Conservation (phyloP, 2,797 vertebrate species). For the Phylloscopus collybita region DNA sequence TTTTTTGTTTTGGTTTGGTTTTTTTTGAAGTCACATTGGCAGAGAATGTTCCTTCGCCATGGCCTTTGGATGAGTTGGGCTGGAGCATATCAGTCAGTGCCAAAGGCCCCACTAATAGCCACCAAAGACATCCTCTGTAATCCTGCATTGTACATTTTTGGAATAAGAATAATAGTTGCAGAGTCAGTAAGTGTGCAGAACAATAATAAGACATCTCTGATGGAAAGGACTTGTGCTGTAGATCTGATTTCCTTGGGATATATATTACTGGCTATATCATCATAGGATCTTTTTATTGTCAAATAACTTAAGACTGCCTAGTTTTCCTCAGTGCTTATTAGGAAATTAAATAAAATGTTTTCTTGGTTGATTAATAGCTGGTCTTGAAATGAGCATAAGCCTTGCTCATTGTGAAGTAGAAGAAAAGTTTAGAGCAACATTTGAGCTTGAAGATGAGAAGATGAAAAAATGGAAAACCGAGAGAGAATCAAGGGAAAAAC, state of each 20-base stretch:
- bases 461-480: constrained; percentile 59
- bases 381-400: constrained; percentile 36
- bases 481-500: constrained; percentile 62
- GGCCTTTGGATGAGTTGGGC: background rate
- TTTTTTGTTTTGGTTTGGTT: too few species aligned
- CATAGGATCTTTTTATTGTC: background rate
- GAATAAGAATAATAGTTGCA: background rate
- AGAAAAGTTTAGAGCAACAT: constrained; percentile 64
- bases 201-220: background rate
- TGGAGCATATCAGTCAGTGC: background rate
- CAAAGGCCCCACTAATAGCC: background rate
- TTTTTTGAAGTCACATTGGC: background rate
- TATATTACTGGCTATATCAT: background rate
- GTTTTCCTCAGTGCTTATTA: background rate
- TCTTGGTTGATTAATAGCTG: constrained; percentile 52
- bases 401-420: constrained; percentile 74
- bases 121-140: background rate
- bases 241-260: background rate
- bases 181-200: background rate
- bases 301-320: background rate
- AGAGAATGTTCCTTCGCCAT: background rate
- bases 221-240: background rate
- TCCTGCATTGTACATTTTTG: background rate
- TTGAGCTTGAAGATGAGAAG: constrained; percentile 72
- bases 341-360: constrained; percentile 4